Conservation (phyloP, 2,113 vertebrate species). For the Herpetotheres cachinnans region DNA sequence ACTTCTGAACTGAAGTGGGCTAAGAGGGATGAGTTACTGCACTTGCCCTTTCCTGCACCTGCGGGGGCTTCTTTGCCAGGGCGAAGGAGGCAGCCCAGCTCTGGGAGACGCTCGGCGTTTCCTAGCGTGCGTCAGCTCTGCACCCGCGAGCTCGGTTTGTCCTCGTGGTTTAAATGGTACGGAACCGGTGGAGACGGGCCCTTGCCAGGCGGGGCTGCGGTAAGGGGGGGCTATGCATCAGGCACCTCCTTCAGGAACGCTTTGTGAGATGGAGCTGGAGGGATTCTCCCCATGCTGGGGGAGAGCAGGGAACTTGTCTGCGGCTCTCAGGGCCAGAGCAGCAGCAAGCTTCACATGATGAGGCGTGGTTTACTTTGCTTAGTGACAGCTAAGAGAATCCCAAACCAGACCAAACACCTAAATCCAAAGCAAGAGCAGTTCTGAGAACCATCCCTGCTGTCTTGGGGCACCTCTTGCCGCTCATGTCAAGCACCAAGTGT, state of each 20-base stretch:
- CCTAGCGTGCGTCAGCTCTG: too few species aligned
- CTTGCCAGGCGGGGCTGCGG: not conserved
- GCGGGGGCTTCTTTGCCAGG: not conserved
- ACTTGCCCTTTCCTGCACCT: not conserved
- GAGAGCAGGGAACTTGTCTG: not conserved
- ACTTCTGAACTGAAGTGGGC: not conserved
- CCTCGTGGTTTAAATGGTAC: not conserved
- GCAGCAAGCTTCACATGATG: not conserved
- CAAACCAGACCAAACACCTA: not conserved
- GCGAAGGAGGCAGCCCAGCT: not conserved
- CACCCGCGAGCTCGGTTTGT: too few species aligned
- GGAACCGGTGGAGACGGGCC: not conserved
- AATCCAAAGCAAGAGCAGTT: not conserved
- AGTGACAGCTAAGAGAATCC: not conserved
- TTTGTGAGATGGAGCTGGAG: not conserved
- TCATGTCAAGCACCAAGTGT: not conserved
- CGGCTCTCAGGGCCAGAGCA: not conserved
- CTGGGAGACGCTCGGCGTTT: not conserved
- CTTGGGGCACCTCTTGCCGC: rapidly evolving
- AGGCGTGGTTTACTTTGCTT: too few species aligned
- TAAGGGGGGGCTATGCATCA: not conserved
- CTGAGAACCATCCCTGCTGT: not conserved
- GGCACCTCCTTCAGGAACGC: not conserved
- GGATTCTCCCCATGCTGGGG: not conserved
- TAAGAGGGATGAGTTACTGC: not conserved